Conservation (phyloP, 2,888 invertebrate genomes). For the Chirona hameri region DNA sequence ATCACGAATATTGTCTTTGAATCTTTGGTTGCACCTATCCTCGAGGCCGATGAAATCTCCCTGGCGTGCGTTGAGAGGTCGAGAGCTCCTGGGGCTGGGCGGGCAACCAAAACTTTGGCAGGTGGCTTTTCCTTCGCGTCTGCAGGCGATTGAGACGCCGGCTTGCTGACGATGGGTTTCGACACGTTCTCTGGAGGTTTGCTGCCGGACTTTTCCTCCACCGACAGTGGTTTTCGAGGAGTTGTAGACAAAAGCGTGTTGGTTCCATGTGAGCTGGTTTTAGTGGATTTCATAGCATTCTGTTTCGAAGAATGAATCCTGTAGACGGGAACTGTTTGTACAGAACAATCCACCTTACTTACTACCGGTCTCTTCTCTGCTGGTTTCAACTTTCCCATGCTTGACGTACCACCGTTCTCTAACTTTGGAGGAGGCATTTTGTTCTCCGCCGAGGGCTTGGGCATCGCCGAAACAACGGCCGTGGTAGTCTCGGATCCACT, state of each 20-base stretch:
- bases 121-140: background rate
- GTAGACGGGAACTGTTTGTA: background rate
- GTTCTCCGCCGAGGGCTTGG: background rate
- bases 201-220: background rate
- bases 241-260: background rate
- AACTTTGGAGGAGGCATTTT: no score
- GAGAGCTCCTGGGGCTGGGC: background rate
- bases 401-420: background rate
- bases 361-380: background rate
- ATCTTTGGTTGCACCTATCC: background rate
- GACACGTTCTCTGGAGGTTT: background rate
- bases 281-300: background rate
- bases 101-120: background rate
- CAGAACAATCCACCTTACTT: background rate
- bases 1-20: slow-evolving; percentile 5
- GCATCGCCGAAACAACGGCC: background rate
- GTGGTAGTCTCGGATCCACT: background rate
- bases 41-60: background rate
- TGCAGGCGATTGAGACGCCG: background rate
- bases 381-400: no score
- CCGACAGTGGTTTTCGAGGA: background rate
- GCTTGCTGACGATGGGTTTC: background rate
- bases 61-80: slow-evolving; percentile 5
- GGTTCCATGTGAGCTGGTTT: background rate
- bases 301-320: background rate